These are phyloP conservation scores for Sphaerophoria taeniata DNA, from an alignment of 2,888 invertebrate species.

Conservation along the genomic window DNA sequence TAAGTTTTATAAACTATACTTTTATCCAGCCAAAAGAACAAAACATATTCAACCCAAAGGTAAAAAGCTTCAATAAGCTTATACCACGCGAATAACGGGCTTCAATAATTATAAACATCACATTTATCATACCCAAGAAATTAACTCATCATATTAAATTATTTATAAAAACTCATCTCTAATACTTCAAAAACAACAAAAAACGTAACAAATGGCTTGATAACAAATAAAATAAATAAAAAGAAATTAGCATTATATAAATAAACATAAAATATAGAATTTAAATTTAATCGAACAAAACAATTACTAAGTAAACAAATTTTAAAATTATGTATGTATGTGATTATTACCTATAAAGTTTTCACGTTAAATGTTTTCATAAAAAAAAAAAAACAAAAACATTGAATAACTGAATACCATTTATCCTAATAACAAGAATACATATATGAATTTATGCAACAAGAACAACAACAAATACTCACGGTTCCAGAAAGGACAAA, in stretches of 20 bases:
- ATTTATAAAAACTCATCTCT: conserved; percentile 61
- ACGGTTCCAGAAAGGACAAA: conserved; percentile 49
- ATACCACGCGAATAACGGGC: conserved; percentile 33
- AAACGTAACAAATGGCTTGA: conserved; percentile 45
- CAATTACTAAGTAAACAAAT: conserved; percentile 29
- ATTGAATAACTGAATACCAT: conserved; percentile 55
- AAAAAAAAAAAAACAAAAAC: conserved; percentile 33
- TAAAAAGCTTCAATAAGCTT: conserved; percentile 25
- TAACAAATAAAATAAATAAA: conserved; percentile 36
- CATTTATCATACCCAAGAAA: conserved; percentile 48
- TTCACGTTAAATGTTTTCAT: conserved; percentile 70
- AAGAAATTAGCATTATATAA: conserved; percentile 63
- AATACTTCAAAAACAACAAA: conserved; percentile 34
- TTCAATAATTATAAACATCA: conserved; percentile 48
- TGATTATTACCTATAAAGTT: conserved; percentile 64
- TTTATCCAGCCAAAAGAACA: conserved; percentile 59
- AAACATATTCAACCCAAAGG: conserved; percentile 48
- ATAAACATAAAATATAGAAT: conserved; percentile 51
- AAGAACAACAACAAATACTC: conserved; percentile 50
- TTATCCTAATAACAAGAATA: conserved; percentile 50
- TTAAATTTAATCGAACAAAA: conserved; percentile 40
- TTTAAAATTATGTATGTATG: conserved; percentile 61
- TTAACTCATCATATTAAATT: conserved; percentile 44
- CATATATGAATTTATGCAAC: conserved; percentile 27
- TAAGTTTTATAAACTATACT: neutral